A percentile compares a stretch with the other conserved stretches of the same genome.
Evolutionary conservation across 2,797 vertebrate genomes (phyloP).

Genomic region (Anolis apletophallus): DNA sequence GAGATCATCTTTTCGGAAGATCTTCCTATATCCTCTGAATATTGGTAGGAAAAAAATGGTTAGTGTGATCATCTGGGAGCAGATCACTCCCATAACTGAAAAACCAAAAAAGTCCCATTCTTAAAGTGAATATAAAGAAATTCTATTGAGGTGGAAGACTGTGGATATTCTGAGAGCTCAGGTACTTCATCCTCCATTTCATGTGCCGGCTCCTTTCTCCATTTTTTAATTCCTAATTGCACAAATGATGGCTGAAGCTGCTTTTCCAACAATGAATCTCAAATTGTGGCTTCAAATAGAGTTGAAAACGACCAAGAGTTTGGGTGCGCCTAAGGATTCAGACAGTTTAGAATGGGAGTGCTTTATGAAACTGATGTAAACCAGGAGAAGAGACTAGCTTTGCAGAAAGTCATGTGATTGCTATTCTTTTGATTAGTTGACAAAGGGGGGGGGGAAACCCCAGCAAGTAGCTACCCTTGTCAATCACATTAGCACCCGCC

Average conservation of each 20-base stretch:
- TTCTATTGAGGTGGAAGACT: background rate
- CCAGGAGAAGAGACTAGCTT: too few species aligned
- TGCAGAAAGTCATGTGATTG: too few species aligned
- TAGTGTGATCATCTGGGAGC: background rate
- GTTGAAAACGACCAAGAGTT: background rate
- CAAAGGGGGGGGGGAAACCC: too few species aligned
- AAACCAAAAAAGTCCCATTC: background rate
- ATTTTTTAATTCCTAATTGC: background rate
- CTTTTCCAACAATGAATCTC: too few species aligned
- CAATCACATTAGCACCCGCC: too few species aligned
- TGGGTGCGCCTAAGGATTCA: background rate
- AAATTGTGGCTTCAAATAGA: background rate
- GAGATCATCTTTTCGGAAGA: conserved; percentile 10
- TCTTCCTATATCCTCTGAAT: background rate
- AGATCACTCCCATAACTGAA: background rate
- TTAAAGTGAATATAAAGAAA: background rate
- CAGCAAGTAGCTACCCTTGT: too few species aligned
- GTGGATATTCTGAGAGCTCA: background rate
- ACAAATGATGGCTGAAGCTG: too few species aligned
- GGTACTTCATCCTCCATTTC: background rate
- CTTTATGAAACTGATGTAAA: too few species aligned
- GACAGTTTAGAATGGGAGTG: background rate
- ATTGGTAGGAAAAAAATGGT: background rate
- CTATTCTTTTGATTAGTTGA: too few species aligned
- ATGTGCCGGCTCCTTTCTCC: background rate